Conservation (phyloP, 1,140 invertebrate genomes). For the Bombus waltoni region DNA sequence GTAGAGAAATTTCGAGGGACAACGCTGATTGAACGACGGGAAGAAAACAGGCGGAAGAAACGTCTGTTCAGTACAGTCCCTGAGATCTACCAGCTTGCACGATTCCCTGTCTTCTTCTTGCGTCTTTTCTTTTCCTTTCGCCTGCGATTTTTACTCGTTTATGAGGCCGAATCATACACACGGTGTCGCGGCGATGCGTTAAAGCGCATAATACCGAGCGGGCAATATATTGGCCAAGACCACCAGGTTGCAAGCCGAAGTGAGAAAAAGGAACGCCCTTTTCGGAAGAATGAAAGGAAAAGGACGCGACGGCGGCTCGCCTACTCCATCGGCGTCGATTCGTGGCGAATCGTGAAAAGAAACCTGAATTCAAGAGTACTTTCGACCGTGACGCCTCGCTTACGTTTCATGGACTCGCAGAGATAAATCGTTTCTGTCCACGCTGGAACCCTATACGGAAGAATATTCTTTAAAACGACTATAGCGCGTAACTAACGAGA, state of each 20-base stretch:
- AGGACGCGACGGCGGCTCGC: not conserved
- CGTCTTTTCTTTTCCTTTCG: not conserved
- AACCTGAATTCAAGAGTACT: constrained; percentile 12
- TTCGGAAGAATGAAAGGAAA: not conserved
- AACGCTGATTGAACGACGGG: not conserved
- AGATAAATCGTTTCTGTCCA: constrained; percentile 4
- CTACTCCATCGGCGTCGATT: not conserved
- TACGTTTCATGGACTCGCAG: not conserved
- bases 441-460: not conserved
- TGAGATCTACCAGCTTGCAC: constrained; percentile 9
- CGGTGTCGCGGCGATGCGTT: not conserved
- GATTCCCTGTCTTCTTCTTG: not conserved
- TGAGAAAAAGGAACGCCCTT: not conserved
- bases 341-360: constrained; percentile 24
- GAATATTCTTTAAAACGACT: not conserved
- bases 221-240: not conserved
- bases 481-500: not conserved
- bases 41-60: not conserved
- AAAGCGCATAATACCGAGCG: constrained; percentile 13
- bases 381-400: constrained; percentile 4
- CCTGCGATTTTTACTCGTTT: not conserved
- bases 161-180: not conserved
- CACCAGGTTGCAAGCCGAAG: not conserved
- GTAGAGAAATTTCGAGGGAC: not conserved
- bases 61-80: not conserved